These are phyloP conservation scores for Hydractinia symbiolongicarpus DNA, from an alignment of 30 jellyfish, hydroid and myxozoan species.

Conservation along the genomic window DNA sequence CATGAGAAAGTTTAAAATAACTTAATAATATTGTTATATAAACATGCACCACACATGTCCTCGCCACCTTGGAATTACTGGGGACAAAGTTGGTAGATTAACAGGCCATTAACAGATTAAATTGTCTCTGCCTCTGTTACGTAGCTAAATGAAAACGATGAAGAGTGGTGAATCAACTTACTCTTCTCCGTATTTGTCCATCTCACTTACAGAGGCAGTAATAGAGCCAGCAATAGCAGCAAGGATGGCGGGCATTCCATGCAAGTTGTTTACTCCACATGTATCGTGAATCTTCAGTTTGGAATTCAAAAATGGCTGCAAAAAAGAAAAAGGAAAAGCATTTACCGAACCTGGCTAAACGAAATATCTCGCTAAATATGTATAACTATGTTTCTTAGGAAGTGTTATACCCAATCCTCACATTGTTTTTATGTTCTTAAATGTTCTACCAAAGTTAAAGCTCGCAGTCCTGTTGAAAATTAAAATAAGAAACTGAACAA, in stretches of 20 bases:
- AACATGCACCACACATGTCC: too few relatives aligned
- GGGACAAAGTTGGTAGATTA: too few relatives aligned
- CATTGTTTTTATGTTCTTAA: too few relatives aligned
- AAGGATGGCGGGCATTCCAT: conserved; percentile 63
- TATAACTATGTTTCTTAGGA: not conserved
- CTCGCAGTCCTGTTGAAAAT: too few relatives aligned
- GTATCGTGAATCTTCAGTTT: conserved; percentile 61
- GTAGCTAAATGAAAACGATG: too few relatives aligned
- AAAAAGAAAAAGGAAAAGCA: not conserved
- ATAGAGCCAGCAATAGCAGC: conserved; percentile 67
- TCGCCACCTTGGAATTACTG: too few relatives aligned
- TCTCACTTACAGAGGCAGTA: conserved; percentile 54
- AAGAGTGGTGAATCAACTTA: not conserved
- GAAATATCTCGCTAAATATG: not conserved
- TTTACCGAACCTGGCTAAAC: not conserved
- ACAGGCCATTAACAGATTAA: too few relatives aligned
- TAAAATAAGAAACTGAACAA: not conserved
- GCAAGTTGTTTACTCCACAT: conserved; percentile 69
- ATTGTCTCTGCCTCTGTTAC: too few relatives aligned
- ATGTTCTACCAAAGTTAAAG: too few relatives aligned
- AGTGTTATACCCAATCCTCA: not conserved
- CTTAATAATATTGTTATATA: too few relatives aligned
- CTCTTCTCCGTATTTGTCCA: conserved; percentile 61
- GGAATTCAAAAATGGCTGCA: conserved; percentile 43
- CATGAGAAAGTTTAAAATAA: too few relatives aligned